A percentile compares a stretch with the other conserved stretches of the same genome.
Conservation (phyloP, 2,797 vertebrate species). For the Lemur catta region DNA sequence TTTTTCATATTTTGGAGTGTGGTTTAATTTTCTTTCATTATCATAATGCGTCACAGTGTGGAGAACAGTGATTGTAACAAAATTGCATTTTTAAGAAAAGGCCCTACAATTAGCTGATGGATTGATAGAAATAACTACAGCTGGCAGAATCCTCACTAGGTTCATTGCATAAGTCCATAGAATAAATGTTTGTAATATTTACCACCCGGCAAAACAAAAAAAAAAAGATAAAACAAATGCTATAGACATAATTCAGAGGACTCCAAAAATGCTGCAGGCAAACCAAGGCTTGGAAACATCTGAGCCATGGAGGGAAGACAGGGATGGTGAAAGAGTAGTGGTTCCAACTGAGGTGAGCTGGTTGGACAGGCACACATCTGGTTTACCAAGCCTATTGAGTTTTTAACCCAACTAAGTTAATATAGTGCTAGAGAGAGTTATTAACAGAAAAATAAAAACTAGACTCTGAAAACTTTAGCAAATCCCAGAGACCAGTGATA, state of each 20-base stretch:
- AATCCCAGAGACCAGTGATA: background rate
- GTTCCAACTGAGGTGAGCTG: background rate
- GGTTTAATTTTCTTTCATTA: slow-evolving; percentile 69
- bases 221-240: slow-evolving; percentile 12
- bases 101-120: slow-evolving; percentile 16
- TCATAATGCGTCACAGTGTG: slow-evolving; percentile 46
- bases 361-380: background rate
- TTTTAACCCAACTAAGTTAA: background rate
- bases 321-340: background rate
- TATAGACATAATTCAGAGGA: slow-evolving; percentile 10
- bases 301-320: background rate
- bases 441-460: background rate
- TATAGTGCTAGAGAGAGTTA: background rate
- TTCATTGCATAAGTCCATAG: slow-evolving; percentile 27
- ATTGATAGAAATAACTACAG: slow-evolving; percentile 25
- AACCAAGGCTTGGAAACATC: background rate
- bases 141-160: slow-evolving; percentile 4
- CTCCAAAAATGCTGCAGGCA: background rate
- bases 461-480: slow-evolving; percentile 7
- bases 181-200: slow-evolving; percentile 39
- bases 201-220: background rate
- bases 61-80: slow-evolving; percentile 37
- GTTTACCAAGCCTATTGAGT: background rate
- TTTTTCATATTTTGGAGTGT: slow-evolving; percentile 44
- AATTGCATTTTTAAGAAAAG: slow-evolving; percentile 54